Conservation (phyloP, 2,113 vertebrate species). For the Melanostigma gelatinosum region DNA sequence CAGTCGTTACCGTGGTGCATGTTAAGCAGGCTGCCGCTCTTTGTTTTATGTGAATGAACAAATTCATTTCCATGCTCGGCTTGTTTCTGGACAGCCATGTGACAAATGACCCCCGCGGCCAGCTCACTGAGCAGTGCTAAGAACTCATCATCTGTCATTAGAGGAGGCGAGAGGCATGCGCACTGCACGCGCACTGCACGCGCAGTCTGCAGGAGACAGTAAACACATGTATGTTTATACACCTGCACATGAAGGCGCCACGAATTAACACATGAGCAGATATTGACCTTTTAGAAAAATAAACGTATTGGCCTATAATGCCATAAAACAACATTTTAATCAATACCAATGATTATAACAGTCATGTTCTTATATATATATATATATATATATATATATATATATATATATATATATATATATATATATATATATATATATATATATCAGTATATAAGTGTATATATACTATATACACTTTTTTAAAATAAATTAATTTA, state of each 20-base stretch:
- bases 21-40: slow-evolving; percentile 43
- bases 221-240: background rate
- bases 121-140: slow-evolving; percentile 63
- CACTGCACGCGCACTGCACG: background rate
- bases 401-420: too few relatives aligned
- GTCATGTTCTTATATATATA: background rate
- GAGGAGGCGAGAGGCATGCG: slow-evolving; percentile 16
- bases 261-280: background rate
- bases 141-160: slow-evolving; percentile 75
- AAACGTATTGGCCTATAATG: background rate
- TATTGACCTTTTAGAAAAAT: background rate
- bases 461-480: background rate
- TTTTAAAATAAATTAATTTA: background rate
- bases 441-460: too few relatives aligned
- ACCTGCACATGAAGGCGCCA: background rate
- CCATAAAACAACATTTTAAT: background rate
- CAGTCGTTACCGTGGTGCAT: slow-evolving; percentile 55
- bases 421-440: too few relatives aligned
- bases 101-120: slow-evolving; percentile 74
- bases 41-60: slow-evolving; percentile 78
- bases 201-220: background rate
- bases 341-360: background rate
- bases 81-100: slow-evolving; percentile 76
- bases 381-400: too few relatives aligned
- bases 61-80: slow-evolving; percentile 80